These are phyloP conservation scores for Holacanthus passer DNA, from an alignment of 2,113 vertebrate species.

Conservation along the genomic window DNA sequence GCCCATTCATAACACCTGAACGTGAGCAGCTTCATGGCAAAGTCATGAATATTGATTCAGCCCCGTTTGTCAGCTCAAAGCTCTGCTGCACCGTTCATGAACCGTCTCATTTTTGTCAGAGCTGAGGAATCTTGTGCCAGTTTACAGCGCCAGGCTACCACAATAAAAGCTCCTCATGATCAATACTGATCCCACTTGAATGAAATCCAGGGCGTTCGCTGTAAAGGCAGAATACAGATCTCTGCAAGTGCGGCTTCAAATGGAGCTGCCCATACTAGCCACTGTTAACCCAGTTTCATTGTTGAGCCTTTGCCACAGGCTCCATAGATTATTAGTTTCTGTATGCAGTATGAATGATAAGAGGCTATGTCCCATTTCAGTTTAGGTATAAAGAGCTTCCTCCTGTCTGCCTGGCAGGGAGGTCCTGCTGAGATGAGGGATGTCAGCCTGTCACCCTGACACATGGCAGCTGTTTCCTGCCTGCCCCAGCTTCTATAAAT, in stretches of 20 bases:
- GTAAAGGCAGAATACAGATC: constrained; percentile 46
- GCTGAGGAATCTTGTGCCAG: constrained; percentile 51
- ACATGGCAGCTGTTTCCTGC: constrained; percentile 81
- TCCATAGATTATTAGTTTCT: constrained; percentile 73
- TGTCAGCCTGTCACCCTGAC: constrained; percentile 80
- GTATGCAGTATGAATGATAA: constrained; percentile 72
- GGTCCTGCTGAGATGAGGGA: constrained; percentile 81
- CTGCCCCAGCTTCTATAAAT: constrained; percentile 79
- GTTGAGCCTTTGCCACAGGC: constrained; percentile 73
- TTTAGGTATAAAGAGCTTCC: constrained; percentile 71
- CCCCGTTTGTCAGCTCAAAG: constrained; percentile 49
- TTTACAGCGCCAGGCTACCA: constrained; percentile 42
- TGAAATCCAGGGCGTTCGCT: constrained; percentile 36
- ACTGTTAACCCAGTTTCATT: constrained; percentile 76
- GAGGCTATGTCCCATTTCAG: constrained; percentile 69
- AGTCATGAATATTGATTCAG: constrained; percentile 67
- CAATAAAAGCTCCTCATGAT: constrained; percentile 65
- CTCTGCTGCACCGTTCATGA: constrained; percentile 30
- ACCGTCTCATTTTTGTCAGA: constrained; percentile 35
- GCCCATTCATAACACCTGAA: constrained; percentile 54
- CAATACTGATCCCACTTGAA: constrained; percentile 61
- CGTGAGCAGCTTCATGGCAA: constrained; percentile 24
- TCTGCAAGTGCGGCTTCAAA: constrained; percentile 36
- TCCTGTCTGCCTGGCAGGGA: constrained; percentile 75
- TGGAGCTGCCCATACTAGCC: constrained; percentile 53